Conservation (phyloP, 2,113 vertebrate species). For the Chaetodon trifascialis region DNA sequence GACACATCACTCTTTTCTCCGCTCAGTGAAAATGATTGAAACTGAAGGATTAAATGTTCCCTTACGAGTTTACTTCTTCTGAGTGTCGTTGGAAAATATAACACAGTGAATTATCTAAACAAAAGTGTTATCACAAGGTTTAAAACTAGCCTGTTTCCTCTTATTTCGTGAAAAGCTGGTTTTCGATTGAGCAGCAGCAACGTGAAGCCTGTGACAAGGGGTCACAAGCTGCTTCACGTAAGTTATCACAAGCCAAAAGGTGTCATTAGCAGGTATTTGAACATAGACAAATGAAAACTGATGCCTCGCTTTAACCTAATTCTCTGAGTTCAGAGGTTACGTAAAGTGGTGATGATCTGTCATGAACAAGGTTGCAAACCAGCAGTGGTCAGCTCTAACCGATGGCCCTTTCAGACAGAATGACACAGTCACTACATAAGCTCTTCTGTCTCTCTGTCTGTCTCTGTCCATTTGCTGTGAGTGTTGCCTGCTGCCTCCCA, state of each 20-base stretch:
- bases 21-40: background rate
- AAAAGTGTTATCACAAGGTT: background rate
- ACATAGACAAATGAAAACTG: no score
- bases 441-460: no score
- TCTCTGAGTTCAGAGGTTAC: no score
- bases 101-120: background rate
- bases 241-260: background rate
- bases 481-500: background rate
- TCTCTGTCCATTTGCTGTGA: background rate
- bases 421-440: background rate
- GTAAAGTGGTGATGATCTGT: background rate
- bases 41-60: no score
- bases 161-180: background rate
- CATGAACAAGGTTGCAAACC: background rate
- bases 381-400: background rate
- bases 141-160: background rate
- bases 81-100: background rate
- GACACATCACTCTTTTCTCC: background rate
- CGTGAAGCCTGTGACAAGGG: background rate
- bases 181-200: background rate
- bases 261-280: background rate
- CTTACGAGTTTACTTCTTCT: background rate
- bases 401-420: background rate
- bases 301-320: no score
- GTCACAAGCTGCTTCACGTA: no score